Evolutionary conservation across 2,797 vertebrate genomes (phyloP).

Genomic region (Urosaurus nigricauda): DNA sequence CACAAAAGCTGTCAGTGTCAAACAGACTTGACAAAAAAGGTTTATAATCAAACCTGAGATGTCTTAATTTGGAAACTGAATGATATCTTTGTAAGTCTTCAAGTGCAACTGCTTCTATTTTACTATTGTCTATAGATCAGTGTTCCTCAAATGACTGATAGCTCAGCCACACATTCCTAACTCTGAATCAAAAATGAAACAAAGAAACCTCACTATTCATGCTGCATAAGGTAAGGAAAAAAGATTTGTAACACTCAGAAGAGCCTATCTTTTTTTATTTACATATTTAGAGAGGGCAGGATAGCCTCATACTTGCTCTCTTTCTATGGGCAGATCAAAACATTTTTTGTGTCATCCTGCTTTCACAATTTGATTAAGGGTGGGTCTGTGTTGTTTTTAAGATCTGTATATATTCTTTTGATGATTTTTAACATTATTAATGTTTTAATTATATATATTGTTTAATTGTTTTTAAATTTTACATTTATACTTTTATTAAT

Average conservation of each 20-base stretch:
- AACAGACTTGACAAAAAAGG: neutral
- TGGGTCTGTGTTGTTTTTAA: no score
- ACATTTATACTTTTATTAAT: no score
- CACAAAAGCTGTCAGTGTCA: neutral
- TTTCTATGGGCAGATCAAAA: no score
- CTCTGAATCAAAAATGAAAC: neutral
- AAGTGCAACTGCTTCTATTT: neutral
- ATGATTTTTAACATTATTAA: no score
- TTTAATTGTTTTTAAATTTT: no score
- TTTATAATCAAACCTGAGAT: neutral
- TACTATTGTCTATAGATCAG: neutral
- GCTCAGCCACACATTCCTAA: no score
- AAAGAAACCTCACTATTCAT: neutral
- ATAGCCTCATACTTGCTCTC: no score
- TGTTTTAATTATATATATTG: no score
- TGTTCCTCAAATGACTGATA: neutral
- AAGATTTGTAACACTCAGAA: neutral
- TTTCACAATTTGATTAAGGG: no score
- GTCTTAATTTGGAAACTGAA: constrained; percentile 2
- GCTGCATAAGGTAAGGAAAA: neutral
- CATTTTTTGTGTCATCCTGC: no score
- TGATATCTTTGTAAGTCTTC: neutral
- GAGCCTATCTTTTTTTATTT: neutral
- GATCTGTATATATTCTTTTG: no score
- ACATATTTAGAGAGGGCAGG: no score